Evolutionary conservation across 1,140 invertebrate species (phyloP).

Genomic region (Battus philenor): DNA sequence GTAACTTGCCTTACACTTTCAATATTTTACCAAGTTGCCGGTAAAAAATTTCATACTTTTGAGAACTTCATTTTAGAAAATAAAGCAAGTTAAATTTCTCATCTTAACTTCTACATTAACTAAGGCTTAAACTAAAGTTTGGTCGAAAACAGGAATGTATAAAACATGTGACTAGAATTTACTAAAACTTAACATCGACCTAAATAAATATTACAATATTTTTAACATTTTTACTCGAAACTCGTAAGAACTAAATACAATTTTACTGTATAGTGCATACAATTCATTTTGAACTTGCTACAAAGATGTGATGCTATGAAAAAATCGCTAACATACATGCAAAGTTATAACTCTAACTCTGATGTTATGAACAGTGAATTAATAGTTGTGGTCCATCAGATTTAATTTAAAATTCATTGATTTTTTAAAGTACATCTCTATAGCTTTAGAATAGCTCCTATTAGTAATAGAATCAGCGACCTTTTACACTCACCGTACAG

Average conservation of each 20-base stretch:
- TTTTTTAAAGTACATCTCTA: too few relatives aligned
- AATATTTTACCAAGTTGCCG: too few relatives aligned
- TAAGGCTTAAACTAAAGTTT: slow-evolving; percentile 50
- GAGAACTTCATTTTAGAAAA: neutral
- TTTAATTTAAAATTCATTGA: too few relatives aligned
- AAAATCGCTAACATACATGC: too few relatives aligned
- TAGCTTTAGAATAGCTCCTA: too few relatives aligned
- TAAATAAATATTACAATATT: slow-evolving; percentile 64
- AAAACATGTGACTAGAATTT: slow-evolving; percentile 74
- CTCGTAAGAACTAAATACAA: slow-evolving; percentile 39
- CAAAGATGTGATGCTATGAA: slow-evolving; percentile 61
- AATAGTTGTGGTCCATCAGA: too few relatives aligned
- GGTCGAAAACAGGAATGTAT: slow-evolving; percentile 73
- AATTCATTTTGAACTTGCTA: slow-evolving; percentile 45
- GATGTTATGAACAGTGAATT: too few relatives aligned
- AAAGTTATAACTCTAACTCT: too few relatives aligned
- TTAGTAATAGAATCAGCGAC: too few relatives aligned
- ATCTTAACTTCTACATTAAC: slow-evolving; percentile 26
- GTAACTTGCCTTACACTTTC: slow-evolving; percentile 5
- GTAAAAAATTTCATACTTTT: too few relatives aligned
- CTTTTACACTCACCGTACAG: too few relatives aligned
- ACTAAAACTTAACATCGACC: slow-evolving; percentile 72
- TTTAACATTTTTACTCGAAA: slow-evolving; percentile 54
- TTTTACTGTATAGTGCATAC: slow-evolving; percentile 31
- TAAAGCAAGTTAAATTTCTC: slow-evolving; percentile 5